Evolutionary conservation across 2,888 invertebrate genomes (phyloP), one percentile per base, ranked within the genome.

Genomic region (Chloroclystis v-ata): DNA sequence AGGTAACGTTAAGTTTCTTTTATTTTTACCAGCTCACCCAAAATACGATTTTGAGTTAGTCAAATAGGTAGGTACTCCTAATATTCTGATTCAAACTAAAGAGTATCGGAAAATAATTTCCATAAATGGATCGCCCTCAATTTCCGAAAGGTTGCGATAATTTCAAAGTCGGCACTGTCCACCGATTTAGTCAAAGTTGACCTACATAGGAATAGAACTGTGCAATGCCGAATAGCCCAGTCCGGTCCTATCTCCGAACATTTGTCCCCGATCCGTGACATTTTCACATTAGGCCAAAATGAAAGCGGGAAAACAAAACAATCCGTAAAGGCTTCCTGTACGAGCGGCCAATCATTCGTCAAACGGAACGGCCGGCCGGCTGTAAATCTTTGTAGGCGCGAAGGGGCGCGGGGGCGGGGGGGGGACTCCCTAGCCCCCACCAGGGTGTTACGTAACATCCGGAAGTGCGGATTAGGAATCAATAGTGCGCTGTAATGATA

Each of bases 401-500:
- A 51, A 52, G 48, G 56, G 57, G 47, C 56, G 59, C 42, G 49
- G 49, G 47, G 54, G 52, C 47, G 52, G 54, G 61, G 52, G 46
- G 54, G n/a, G n/a, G n/a, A n/a, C n/a, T n/a, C n/a, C n/a, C n/a
- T n/a, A n/a, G n/a, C n/a, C n/a, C n/a, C n/a, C n/a, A n/a, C n/a
- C n/a, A 52, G 62, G 68, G 67, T 63, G 74, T 85, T 84, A 79
- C 84, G 84, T 84, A 85, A 85, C 82, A 79, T 79, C 83, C 83
- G 86, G 86, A 86, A 86, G 86, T 86, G 86, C 86, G 85, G 86
- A 86, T 87, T 87, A 87, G 86, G 86, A 86, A 87, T 87, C 86
- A 85, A 87, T 87, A 87, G 86, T 87, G 83, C 76, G 76, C 78
- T 69, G 81, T 85, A 86, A 86, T 86, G 84, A 86, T 86, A 86